phyloP scores from a whole-genome alignment of 2,888 invertebrate genomes.

The Amphipyra tragopoginis region DNA sequence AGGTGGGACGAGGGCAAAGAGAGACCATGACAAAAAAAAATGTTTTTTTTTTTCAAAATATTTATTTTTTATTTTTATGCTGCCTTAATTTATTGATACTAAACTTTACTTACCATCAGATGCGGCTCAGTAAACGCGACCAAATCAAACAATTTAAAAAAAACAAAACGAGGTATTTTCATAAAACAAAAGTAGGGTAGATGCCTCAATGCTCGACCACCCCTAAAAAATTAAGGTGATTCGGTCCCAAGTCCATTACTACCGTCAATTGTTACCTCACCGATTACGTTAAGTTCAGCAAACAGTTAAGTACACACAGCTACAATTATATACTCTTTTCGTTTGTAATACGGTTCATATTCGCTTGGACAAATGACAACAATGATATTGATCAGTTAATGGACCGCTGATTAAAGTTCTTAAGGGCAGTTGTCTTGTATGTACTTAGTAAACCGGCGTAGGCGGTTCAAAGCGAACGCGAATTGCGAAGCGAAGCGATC shows the following conservation, averaged over 20 bases:
- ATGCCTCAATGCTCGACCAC: slow-evolving; percentile 5
- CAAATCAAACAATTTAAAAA: neutral
- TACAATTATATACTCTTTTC: slow-evolving; percentile 10
- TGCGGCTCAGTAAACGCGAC: too few relatives aligned
- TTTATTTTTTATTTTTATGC: too few relatives aligned
- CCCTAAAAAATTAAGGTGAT: slow-evolving; percentile 29
- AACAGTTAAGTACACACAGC: neutral
- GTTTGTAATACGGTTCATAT: slow-evolving; percentile 4
- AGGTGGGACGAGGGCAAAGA: too few relatives aligned
- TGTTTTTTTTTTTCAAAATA: too few relatives aligned
- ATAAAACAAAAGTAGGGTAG: neutral
- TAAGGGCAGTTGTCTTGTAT: slow-evolving; percentile 23
- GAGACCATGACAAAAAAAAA: too few relatives aligned
- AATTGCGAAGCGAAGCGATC: too few relatives aligned
- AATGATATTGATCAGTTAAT: slow-evolving; percentile 51
- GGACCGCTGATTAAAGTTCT: slow-evolving; percentile 36
- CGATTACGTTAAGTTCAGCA: slow-evolving; percentile 31
- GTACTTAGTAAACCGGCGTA: slow-evolving; percentile 1
- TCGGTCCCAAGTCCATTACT: slow-evolving; percentile 26
- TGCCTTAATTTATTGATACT: too few relatives aligned
- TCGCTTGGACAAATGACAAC: neutral
- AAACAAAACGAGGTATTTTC: neutral
- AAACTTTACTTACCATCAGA: too few relatives aligned
- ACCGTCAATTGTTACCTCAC: slow-evolving; percentile 30
- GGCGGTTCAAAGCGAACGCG: too few relatives aligned